These are phyloP conservation scores for Alentia gelatinosa DNA, from an alignment of 2,888 invertebrate species.

Conservation along the genomic window DNA sequence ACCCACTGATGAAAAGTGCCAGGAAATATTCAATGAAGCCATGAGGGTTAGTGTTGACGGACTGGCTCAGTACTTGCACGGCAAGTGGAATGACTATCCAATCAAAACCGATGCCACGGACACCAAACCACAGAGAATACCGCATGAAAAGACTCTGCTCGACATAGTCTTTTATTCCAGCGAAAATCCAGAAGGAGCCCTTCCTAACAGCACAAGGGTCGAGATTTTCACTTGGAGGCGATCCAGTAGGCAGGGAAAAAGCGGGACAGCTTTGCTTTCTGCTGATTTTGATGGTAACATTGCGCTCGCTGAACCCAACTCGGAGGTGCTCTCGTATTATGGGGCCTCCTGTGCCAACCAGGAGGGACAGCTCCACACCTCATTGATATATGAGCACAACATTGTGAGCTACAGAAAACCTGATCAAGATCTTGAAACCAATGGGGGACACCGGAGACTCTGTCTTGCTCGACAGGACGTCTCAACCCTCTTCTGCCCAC, in stretches of 20 bases:
- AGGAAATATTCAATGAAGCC: background rate
- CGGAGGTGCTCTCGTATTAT: background rate
- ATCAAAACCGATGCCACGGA: constrained; percentile 11
- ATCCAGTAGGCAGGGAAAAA: background rate
- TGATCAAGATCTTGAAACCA: background rate
- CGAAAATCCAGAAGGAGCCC: background rate
- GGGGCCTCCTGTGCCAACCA: background rate
- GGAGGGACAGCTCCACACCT: background rate
- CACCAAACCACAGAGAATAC: background rate
- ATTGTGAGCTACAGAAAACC: background rate
- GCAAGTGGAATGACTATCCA: background rate
- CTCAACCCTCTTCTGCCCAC: background rate
- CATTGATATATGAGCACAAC: background rate
- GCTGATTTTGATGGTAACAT: background rate
- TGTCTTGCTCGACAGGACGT: background rate
- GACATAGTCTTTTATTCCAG: background rate
- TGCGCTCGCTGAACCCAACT: background rate
- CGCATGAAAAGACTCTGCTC: background rate
- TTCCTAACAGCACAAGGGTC: background rate
- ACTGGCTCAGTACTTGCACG: background rate
- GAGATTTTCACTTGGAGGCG: background rate
- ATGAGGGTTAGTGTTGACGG: background rate
- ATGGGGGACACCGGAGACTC: background rate
- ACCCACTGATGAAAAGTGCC: background rate
- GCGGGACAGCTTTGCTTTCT: background rate